Base-by-base conservation (phyloP, 2,888 invertebrate genomes). In the Troides oblongomaculatus region DNA sequence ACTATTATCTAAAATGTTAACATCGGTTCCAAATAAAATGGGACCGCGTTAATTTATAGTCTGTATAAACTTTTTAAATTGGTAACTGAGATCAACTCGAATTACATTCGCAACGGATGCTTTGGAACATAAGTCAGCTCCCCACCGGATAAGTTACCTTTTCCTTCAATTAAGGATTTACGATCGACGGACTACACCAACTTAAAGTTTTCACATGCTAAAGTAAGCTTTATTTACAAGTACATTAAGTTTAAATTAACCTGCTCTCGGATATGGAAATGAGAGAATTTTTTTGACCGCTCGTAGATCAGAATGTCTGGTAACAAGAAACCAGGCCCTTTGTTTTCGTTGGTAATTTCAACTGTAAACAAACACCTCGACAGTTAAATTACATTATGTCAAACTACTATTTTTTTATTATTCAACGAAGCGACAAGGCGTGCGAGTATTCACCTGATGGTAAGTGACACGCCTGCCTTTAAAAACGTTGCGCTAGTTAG, bases 71-170 rank as follows among this genome's bases (percentile, higher is more conserved):
- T 53, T 30, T 25, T 8, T 67, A 62, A 56, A 62, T 17, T 21
- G 56, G 36, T 39, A 46, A 50, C 18, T 60, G 23, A 18, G 17
- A 10, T n/a, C 25, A 25, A 50, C 36, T 63, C 59, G 59, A 53
- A 63, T 68, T 68, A 58, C 58, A 6, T 59, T 50, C 21, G 7
- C 46, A 17, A 63, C 25, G 25, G 14, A n/a, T 66, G 61, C 53
- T 58, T n/a, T 46, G 30, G 30, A 50, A 43, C 36, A 63, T 68
- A 68, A 68, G 63, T 68, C 68, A 68, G n/a, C n/a, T 46, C 30
- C 30, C 59, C 63, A 68, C 58, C 43, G 63, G 63, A 63, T 23
- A 39, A 39, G 58, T 36, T 14, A 68, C 46, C 62, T 50, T 66
- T 61, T 61, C 36, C 53, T 61, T 53, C 61, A 30, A 36, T 66